Evolutionary conservation across 1,140 invertebrate genomes (phyloP).

Genomic region (Aradophagus sp.): DNA sequence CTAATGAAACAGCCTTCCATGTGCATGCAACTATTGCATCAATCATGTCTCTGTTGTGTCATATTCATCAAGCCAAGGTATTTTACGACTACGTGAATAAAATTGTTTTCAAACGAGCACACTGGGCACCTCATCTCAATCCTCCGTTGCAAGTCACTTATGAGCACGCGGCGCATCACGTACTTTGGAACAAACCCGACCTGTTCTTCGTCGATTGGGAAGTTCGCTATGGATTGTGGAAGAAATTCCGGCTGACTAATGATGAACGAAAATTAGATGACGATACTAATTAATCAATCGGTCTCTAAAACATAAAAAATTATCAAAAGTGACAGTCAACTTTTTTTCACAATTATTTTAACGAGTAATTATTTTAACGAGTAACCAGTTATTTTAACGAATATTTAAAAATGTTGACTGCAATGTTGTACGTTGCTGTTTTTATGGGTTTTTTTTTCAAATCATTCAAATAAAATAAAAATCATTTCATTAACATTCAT

Average conservation of each 20-base stretch:
- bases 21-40: constrained; percentile 77
- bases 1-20: constrained; percentile 68
- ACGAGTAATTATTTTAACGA: too few species aligned
- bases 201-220: constrained; percentile 80
- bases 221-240: constrained; percentile 78
- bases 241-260: constrained; percentile 71
- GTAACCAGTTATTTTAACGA: too few species aligned
- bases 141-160: constrained; percentile 76
- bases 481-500: too few species aligned
- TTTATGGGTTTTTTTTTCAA: too few species aligned
- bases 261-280: constrained; percentile 79
- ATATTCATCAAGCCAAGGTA: constrained; percentile 76
- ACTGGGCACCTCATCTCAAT: constrained; percentile 78
- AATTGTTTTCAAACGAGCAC: constrained; percentile 75
- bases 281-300: too few species aligned
- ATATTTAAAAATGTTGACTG: too few species aligned
- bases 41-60: constrained; percentile 77
- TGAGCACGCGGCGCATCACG: constrained; percentile 75
- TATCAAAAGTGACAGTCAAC: too few species aligned
- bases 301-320: too few species aligned
- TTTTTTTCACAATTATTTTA: too few species aligned
- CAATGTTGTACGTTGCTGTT: too few species aligned
- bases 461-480: too few species aligned
- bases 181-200: constrained; percentile 78
- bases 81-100: constrained; percentile 77